These are phyloP conservation scores for Oedothorax gibbosus DNA, from an alignment of 1,140 invertebrate genomes.

Conservation along the genomic window DNA sequence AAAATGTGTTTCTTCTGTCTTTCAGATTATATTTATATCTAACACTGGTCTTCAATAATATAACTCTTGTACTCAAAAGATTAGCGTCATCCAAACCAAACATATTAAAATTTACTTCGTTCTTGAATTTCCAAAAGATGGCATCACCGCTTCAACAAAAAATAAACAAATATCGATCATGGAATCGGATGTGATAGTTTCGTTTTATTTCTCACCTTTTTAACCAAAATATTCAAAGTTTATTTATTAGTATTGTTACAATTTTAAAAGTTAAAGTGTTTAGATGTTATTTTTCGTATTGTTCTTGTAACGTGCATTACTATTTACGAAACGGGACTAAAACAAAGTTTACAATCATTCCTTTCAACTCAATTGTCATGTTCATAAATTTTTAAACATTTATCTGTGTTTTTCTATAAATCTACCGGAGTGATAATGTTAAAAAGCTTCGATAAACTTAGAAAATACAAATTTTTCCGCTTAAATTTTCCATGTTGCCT, in stretches of 20 bases:
- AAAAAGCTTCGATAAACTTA: too few species aligned
- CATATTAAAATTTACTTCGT: not conserved
- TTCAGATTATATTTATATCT: too few species aligned
- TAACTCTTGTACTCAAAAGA: too few species aligned
- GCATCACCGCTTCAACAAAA: constrained; percentile 50
- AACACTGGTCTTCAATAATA: too few species aligned
- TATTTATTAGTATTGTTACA: not conserved
- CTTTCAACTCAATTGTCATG: constrained; percentile 12
- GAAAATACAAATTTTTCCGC: not conserved
- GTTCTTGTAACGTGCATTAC: not conserved
- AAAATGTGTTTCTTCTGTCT: too few species aligned
- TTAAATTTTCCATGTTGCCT: not conserved
- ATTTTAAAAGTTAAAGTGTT: not conserved
- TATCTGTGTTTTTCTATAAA: constrained; percentile 25
- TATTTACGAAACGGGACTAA: too few species aligned
- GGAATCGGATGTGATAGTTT: constrained; percentile 57
- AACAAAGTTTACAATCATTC: not conserved
- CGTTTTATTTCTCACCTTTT: constrained; percentile 40
- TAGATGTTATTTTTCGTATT: not conserved
- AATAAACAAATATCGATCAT: constrained; percentile 61
- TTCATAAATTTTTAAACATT: constrained; percentile 36
- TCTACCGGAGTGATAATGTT: not conserved
- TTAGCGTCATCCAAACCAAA: too few species aligned
- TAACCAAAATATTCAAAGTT: not conserved
- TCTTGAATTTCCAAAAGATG: constrained; percentile 1